Conservation (phyloP, 2,113 vertebrate genomes). For the Solea solea region DNA sequence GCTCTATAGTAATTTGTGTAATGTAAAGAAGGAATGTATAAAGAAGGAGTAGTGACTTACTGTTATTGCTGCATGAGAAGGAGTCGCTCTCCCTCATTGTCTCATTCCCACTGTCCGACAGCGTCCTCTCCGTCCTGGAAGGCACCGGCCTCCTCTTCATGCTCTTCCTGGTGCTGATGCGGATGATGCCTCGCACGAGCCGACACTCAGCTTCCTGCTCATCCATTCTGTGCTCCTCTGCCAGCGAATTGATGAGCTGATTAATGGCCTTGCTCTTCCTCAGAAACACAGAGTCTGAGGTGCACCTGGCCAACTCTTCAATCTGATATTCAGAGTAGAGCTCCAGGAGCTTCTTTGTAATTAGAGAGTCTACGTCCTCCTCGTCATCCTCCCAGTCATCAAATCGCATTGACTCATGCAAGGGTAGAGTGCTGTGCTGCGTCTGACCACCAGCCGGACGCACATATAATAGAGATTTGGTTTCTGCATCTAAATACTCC, state of each 20-base stretch:
- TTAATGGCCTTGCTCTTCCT: conserved; percentile 94
- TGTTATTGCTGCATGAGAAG: conserved; percentile 87
- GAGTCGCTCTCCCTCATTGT: conserved; percentile 88
- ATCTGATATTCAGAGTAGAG: conserved; percentile 97
- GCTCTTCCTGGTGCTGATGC: conserved; percentile 92
- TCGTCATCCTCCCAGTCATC: conserved; percentile 87
- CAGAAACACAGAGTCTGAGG: conserved; percentile 93
- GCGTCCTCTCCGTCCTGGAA: conserved; percentile 70
- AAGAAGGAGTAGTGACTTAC: conserved; percentile 67
- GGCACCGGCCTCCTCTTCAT: conserved; percentile 58
- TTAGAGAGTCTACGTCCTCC: conserved; percentile 89
- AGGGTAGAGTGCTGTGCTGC: conserved; percentile 75
- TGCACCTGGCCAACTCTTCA: conserved; percentile 93
- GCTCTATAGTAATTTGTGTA: no score
- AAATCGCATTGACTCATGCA: conserved; percentile 76
- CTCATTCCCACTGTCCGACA: conserved; percentile 89
- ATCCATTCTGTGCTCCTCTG: conserved; percentile 78
- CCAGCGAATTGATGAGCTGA: conserved; percentile 90
- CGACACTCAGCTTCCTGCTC: conserved; percentile 95
- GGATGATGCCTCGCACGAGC: conserved; percentile 93
- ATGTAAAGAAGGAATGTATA: not conserved
- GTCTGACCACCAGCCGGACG: not conserved
- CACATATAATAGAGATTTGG: conserved; percentile 6
- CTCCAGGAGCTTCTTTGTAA: conserved; percentile 93
- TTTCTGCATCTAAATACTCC: conserved; percentile 81